Percentiles rank a stretch among this genome's conserved stretches.
Conservation (phyloP, 2,888 invertebrate genomes). For the Blastobasis lacticolella region DNA sequence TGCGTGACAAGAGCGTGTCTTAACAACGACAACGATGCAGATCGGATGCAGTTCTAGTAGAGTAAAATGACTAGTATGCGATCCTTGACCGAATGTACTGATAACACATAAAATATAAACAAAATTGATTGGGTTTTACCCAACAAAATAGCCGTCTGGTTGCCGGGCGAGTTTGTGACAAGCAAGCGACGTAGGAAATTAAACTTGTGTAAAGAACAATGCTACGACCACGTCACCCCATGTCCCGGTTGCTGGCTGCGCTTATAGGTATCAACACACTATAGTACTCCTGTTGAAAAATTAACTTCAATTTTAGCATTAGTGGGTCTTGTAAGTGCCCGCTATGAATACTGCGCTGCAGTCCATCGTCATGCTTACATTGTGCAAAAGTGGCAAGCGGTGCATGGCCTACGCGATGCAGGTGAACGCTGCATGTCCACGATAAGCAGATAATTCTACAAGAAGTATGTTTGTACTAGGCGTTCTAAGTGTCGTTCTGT, state of each 20-base stretch:
- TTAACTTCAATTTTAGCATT: background rate
- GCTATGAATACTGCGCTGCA: constrained; percentile 6
- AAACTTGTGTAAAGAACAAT: constrained; percentile 1
- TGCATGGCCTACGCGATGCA: constrained; percentile 3
- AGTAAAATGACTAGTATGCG: background rate
- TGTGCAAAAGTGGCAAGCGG: constrained; percentile 3
- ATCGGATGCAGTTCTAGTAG: background rate
- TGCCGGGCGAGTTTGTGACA: background rate
- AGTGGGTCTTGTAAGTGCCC: constrained; percentile 3
- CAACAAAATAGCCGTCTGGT: background rate
- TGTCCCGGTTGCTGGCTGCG: background rate
- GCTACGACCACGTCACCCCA: background rate
- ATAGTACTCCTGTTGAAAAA: background rate
- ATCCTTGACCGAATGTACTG: background rate
- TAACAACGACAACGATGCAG: background rate
- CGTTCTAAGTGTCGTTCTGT: constrained; percentile 1
- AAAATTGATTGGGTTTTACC: background rate
- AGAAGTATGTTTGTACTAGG: constrained; percentile 4
- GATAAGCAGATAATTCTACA: constrained; percentile 4
- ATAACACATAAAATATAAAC: background rate
- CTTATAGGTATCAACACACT: constrained; percentile 2
- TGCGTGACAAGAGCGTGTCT: background rate
- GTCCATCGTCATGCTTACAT: constrained; percentile 5
- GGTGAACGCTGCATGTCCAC: background rate
- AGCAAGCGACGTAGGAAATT: constrained; percentile 4